phyloP scores from a whole-genome alignment of 2,113 vertebrate genomes.

The Lathamus discolor region DNA sequence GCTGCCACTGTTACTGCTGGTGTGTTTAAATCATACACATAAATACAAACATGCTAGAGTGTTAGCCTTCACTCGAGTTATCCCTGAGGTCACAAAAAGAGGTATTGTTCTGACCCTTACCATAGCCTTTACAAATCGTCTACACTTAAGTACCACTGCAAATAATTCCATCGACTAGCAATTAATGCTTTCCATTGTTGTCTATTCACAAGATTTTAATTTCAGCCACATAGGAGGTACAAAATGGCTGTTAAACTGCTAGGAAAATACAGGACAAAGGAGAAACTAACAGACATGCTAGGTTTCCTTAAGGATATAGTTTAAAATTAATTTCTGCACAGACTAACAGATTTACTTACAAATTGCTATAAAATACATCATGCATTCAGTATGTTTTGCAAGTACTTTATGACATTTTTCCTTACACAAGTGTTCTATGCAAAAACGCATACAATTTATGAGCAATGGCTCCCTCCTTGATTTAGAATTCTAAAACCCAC shows the following conservation, averaged over 20 bases:
- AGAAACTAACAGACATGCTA: neutral
- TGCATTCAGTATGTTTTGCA: neutral
- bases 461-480: neutral
- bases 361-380: neutral
- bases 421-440: neutral
- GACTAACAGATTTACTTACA: neutral
- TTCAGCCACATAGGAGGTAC: neutral
- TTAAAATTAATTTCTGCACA: neutral
- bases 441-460: neutral
- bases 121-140: neutral
- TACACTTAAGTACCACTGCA: neutral
- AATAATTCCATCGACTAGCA: neutral
- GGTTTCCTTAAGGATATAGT: neutral
- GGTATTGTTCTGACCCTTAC: neutral
- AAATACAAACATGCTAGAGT: neutral
- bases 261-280: neutral
- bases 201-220: neutral
- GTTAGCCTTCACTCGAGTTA: neutral
- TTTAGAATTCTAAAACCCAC: neutral
- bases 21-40: too few relatives aligned
- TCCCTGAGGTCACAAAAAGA: neutral
- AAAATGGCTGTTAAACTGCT: neutral
- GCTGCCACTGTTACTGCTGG: neutral
- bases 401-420: neutral
- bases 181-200: neutral